phyloP scores from a whole-genome alignment of 1,140 invertebrate genomes.

The Gyrodactylus salaris region DNA sequence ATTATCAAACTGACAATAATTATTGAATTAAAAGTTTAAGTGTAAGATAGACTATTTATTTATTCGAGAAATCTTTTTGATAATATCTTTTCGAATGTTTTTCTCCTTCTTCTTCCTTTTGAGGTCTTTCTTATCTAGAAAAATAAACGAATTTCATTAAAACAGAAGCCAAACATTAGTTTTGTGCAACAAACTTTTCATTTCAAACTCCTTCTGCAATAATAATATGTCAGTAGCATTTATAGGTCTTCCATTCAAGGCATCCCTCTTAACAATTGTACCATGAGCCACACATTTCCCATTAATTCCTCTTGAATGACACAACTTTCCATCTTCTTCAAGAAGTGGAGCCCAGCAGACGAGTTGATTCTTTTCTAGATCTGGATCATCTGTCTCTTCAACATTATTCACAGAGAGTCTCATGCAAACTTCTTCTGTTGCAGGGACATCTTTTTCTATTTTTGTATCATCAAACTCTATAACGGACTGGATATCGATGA shows the following conservation, averaged over 20 bases:
- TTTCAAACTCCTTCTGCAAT: neutral
- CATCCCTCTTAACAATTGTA: neutral
- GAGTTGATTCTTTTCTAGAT: neutral
- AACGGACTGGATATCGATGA: neutral
- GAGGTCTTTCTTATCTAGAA: neutral
- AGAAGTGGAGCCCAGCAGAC: neutral
- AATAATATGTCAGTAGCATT: neutral
- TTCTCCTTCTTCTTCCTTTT: neutral
- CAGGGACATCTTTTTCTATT: too few relatives aligned
- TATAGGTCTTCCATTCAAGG: neutral
- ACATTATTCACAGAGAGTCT: too few relatives aligned
- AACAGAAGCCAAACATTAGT: neutral
- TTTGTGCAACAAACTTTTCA: neutral
- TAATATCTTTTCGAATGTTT: neutral
- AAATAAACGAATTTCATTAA: neutral
- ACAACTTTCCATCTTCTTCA: neutral
- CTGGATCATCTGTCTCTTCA: too few relatives aligned
- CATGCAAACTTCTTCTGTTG: too few relatives aligned
- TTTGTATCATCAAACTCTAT: neutral
- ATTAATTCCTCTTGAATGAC: neutral
- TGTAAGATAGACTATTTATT: neutral
- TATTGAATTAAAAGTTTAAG: neutral
- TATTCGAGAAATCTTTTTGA: neutral
- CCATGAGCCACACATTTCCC: neutral
- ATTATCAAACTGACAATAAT: neutral